Percentiles rank a stretch among this genome's conserved stretches.
Conservation (phyloP, 2,888 invertebrate genomes). For the Sarcophaga variegata region DNA sequence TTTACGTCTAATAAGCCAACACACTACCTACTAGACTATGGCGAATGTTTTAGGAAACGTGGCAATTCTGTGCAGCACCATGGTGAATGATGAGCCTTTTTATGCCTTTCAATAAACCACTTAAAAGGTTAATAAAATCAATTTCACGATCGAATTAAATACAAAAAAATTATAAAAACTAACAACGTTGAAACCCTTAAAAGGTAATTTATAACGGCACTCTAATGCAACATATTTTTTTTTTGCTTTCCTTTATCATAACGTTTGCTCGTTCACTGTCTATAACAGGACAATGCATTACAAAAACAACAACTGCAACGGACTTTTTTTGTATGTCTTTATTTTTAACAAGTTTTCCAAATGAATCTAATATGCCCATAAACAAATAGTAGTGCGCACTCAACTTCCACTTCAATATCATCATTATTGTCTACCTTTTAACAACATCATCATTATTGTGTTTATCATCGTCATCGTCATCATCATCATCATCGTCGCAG, state of each 20-base stretch:
- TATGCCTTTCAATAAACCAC: too few relatives aligned
- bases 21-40: too few relatives aligned
- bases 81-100: too few relatives aligned
- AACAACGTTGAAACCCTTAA: conserved; percentile 35
- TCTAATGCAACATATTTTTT: not conserved
- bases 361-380: conserved; percentile 59
- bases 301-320: conserved; percentile 31
- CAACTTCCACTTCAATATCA: conserved; percentile 7
- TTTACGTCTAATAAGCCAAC: too few relatives aligned
- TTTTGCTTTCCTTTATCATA: conserved; percentile 20
- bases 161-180: too few relatives aligned
- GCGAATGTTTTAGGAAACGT: too few relatives aligned
- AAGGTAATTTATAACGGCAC: conserved; percentile 43
- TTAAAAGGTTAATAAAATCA: too few relatives aligned
- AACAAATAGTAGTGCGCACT: conserved; percentile 38
- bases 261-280: conserved; percentile 7
- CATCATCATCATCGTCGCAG: not conserved
- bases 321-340: not conserved
- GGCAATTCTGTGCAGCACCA: too few relatives aligned
- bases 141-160: too few relatives aligned
- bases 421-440: conserved; percentile 1
- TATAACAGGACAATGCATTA: conserved; percentile 42
- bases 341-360: conserved; percentile 48
- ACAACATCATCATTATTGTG: not conserved
- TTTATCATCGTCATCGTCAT: conserved; percentile 19